Conservation (phyloP, 2,113 vertebrate genomes). For the Mobula birostris region DNA sequence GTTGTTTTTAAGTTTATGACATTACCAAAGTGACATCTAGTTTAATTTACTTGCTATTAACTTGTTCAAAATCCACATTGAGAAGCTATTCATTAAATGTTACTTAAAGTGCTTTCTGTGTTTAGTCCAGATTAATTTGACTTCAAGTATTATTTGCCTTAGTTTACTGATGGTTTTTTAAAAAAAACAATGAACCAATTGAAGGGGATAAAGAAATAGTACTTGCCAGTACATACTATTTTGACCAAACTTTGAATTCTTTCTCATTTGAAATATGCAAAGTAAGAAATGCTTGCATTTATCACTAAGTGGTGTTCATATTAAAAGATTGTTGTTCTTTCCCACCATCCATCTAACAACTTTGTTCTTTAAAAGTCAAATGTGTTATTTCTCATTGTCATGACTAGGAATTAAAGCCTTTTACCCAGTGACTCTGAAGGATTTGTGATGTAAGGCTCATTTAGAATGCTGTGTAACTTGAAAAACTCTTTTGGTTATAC, state of each 20-base stretch:
- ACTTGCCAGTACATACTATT: background rate
- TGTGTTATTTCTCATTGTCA: background rate
- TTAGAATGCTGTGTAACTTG: background rate
- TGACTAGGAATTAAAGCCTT: background rate
- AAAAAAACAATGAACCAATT: no score
- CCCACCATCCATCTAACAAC: no score
- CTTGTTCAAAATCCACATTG: background rate
- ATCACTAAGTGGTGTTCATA: background rate
- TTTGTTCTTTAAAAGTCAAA: background rate
- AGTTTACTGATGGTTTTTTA: background rate
- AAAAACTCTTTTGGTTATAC: background rate
- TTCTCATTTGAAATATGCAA: background rate
- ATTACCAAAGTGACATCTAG: background rate
- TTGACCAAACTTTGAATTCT: background rate
- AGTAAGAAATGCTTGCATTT: background rate
- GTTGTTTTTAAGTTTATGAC: conserved; percentile 44
- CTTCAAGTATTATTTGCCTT: background rate
- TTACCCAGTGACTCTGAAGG: background rate
- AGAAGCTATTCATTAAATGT: background rate
- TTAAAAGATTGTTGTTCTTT: background rate
- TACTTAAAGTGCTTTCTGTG: background rate
- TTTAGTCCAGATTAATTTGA: background rate
- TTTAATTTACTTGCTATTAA: background rate
- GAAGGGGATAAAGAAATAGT: background rate
- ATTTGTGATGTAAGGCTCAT: background rate